Evolutionary conservation across 2,797 vertebrate species (phyloP).

Genomic region (Myotis planiceps): DNA sequence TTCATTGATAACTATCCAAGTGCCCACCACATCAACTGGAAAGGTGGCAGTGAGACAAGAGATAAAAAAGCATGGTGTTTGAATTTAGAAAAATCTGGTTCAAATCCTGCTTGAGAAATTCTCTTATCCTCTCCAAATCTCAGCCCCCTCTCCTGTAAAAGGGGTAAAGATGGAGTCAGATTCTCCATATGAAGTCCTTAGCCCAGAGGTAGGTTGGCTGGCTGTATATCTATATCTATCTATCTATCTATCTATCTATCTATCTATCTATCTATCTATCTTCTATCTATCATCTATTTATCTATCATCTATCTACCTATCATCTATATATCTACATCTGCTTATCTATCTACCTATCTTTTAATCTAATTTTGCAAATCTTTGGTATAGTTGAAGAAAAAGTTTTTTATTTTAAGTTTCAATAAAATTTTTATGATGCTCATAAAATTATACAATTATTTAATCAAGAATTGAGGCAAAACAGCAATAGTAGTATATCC

Average conservation of each 20-base stretch:
- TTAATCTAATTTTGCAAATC: conserved; percentile 22
- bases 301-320: neutral
- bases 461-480: conserved; percentile 59
- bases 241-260: neutral
- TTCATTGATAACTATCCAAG: neutral
- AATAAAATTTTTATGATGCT: conserved; percentile 44
- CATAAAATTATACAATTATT: conserved; percentile 67
- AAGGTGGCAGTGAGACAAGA: neutral
- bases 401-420: conserved; percentile 46
- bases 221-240: neutral
- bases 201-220: neutral
- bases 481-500: conserved; percentile 9
- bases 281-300: neutral
- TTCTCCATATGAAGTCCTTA: neutral
- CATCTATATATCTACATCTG: neutral
- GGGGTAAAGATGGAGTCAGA: neutral
- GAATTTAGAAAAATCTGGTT: neutral
- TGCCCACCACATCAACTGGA: neutral
- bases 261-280: neutral
- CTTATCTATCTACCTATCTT: neutral
- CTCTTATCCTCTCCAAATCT: neutral
- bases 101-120: conserved; percentile 5
- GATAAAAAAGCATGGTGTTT: neutral
- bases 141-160: neutral
- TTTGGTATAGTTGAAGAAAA: conserved; percentile 33